A percentile compares a stretch with the other conserved stretches of the same genome.
These are phyloP conservation scores for Agelas oroides DNA, from an alignment of 37 sponge, comb jelly and placozoan species.

Conservation along the genomic window DNA sequence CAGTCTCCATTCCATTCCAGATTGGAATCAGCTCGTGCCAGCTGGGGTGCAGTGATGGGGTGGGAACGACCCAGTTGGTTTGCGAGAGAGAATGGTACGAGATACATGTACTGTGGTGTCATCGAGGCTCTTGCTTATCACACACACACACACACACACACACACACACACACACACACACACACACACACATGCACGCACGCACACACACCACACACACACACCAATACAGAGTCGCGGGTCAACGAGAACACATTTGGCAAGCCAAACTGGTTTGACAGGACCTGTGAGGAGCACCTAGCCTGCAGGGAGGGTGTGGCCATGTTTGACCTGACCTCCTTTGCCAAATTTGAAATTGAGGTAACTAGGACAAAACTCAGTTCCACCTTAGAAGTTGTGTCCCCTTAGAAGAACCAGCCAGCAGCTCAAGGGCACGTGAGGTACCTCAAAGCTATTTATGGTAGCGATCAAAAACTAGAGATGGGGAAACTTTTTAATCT, in stretches of 20 bases:
- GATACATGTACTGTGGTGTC: background rate
- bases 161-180: background rate
- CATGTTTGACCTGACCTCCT: slow-evolving; percentile 84
- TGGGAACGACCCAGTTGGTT: slow-evolving; percentile 92
- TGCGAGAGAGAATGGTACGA: slow-evolving; percentile 10
- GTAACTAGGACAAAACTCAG: slow-evolving; percentile 3
- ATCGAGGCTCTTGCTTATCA: background rate
- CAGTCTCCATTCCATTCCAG: slow-evolving; percentile 43
- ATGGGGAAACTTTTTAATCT: too few relatives aligned
- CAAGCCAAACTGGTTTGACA: slow-evolving; percentile 68
- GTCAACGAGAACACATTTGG: slow-evolving; percentile 66
- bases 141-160: background rate
- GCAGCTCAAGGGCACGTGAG: too few relatives aligned
- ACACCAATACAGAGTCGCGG: slow-evolving; percentile 14
- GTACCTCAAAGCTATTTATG: too few relatives aligned
- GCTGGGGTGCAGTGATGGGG: slow-evolving; percentile 57
- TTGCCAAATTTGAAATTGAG: slow-evolving; percentile 80
- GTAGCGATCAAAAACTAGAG: background rate
- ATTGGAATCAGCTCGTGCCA: slow-evolving; percentile 52
- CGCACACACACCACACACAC: background rate
- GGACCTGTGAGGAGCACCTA: slow-evolving; percentile 52
- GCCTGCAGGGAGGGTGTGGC: slow-evolving; percentile 74
- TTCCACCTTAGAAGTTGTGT: too few relatives aligned
- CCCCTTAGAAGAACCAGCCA: too few relatives aligned
- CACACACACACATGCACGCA: background rate